phyloP scores from a whole-genome alignment of 2,888 invertebrate species.

The Watsonalla binaria region DNA sequence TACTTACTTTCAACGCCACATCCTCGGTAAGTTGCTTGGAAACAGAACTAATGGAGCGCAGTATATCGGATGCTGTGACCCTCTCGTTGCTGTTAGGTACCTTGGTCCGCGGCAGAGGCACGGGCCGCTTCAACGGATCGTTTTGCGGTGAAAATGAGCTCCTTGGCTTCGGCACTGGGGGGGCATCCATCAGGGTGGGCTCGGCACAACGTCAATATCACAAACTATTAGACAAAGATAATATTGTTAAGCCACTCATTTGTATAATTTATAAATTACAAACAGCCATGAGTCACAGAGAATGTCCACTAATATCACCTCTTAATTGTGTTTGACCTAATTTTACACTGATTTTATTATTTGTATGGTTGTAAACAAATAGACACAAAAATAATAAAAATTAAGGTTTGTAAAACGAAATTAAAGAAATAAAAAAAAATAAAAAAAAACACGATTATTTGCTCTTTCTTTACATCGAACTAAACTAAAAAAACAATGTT shows the following conservation, averaged over 20 bases:
- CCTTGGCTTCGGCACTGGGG: constrained; percentile 67
- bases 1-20: constrained; percentile 72
- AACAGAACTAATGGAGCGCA: constrained; percentile 72
- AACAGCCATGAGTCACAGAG: constrained; percentile 19
- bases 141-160: constrained; percentile 38
- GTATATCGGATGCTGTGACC: constrained; percentile 60
- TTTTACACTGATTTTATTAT: not conserved
- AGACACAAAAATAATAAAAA: not conserved
- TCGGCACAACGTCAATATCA: constrained; percentile 16
- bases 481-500: no score
- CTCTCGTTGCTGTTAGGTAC: constrained; percentile 44
- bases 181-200: constrained; percentile 51
- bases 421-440: not conserved
- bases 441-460: no score
- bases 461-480: no score
- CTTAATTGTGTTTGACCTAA: not conserved
- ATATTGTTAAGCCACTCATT: constrained; percentile 30
- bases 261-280: constrained; percentile 16
- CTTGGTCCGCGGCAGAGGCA: constrained; percentile 75
- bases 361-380: not conserved
- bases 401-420: not conserved
- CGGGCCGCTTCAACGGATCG: constrained; percentile 61
- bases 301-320: constrained; percentile 1
- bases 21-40: constrained; percentile 79
- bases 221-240: constrained; percentile 24